Conservation (phyloP, 2,113 vertebrate genomes). For the Acrocephalus arundinaceus region DNA sequence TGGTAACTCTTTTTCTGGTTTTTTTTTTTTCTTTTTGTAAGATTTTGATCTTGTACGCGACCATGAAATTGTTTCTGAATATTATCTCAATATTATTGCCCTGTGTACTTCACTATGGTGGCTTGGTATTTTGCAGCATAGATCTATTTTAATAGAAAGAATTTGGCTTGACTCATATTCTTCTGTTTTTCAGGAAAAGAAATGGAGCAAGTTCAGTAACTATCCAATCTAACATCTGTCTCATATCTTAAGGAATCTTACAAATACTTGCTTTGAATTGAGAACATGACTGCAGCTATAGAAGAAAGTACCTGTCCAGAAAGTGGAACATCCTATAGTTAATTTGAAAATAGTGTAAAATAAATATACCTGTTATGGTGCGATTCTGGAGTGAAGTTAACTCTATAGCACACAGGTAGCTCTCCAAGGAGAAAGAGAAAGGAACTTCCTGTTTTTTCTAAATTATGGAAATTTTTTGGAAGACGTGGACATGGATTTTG, state of each 20-base stretch:
- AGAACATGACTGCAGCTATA: constrained; percentile 84
- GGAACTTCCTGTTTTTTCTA: constrained; percentile 77
- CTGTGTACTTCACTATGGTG: not conserved
- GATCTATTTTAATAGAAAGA: not conserved
- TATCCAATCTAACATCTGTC: constrained; percentile 77
- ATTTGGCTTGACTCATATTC: constrained; percentile 23
- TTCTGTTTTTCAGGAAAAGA: constrained; percentile 80
- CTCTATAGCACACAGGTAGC: constrained; percentile 84
- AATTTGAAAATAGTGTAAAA: constrained; percentile 70
- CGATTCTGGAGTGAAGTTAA: constrained; percentile 78
- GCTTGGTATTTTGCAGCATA: constrained; percentile 10
- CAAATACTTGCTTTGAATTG: constrained; percentile 72
- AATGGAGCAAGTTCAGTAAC: constrained; percentile 80
- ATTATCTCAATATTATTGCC: constrained; percentile 7
- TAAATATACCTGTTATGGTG: constrained; percentile 87
- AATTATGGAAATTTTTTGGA: constrained; percentile 99
- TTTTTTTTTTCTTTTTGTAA: not conserved
- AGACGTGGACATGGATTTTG: constrained; percentile 97
- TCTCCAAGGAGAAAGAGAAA: constrained; percentile 69
- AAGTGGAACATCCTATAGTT: constrained; percentile 69
- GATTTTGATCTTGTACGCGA: not conserved
- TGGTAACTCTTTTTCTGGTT: not conserved
- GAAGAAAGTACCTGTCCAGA: constrained; percentile 75
- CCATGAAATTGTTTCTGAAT: constrained; percentile 14
- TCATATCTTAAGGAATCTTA: constrained; percentile 76